Percentiles rank a stretch among this genome's conserved stretches.
Conservation (phyloP, 2,797 vertebrate genomes). For the Etheostoma nigrum region DNA sequence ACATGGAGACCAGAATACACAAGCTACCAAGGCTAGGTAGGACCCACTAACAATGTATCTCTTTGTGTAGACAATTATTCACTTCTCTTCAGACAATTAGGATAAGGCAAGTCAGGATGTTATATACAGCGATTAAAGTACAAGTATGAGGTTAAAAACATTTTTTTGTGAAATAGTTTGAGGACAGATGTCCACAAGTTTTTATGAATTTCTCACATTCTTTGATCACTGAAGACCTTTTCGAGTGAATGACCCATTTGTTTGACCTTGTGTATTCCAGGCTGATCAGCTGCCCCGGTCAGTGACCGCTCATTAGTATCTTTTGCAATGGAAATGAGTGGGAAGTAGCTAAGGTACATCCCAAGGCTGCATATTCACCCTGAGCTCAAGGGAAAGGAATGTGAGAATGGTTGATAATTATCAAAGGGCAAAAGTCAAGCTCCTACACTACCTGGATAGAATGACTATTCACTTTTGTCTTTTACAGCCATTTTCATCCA, state of each 20-base stretch:
- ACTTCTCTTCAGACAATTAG: not conserved
- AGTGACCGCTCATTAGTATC: slow-evolving; percentile 37
- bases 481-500: not conserved
- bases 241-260: slow-evolving; percentile 40
- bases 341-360: slow-evolving; percentile 37
- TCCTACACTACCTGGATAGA: slow-evolving; percentile 29
- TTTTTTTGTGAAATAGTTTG: not conserved
- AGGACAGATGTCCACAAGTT: not conserved
- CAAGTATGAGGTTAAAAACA: not conserved
- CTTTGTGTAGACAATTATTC: not conserved
- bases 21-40: not conserved
- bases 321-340: slow-evolving; percentile 67
- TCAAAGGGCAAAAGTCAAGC: slow-evolving; percentile 55
- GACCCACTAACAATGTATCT: not conserved
- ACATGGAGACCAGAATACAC: not conserved
- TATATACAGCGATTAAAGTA: not conserved
- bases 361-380: slow-evolving; percentile 43
- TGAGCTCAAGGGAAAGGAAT: slow-evolving; percentile 67
- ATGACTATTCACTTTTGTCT: slow-evolving; percentile 33
- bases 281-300: slow-evolving; percentile 36
- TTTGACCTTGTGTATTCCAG: slow-evolving; percentile 69
- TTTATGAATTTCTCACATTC: slow-evolving; percentile 3
- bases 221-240: slow-evolving; percentile 1
- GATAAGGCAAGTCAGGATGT: not conserved
- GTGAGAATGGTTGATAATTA: slow-evolving; percentile 73